Conservation (phyloP, 2,797 vertebrate species). For the Calcarius lapponicus region DNA sequence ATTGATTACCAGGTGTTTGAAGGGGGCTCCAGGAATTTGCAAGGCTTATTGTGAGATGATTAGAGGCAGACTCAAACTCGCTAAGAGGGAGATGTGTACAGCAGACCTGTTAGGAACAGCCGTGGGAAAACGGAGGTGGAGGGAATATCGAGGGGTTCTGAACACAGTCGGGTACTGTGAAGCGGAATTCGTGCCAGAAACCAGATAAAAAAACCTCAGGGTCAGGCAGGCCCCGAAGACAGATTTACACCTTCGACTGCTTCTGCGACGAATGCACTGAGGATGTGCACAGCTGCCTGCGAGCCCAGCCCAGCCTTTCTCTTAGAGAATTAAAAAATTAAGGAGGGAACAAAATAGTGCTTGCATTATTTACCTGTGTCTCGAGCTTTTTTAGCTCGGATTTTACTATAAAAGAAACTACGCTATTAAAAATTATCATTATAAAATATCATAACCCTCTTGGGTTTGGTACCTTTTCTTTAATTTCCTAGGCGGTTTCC, state of each 20-base stretch:
- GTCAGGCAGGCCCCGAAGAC: slow-evolving; percentile 74
- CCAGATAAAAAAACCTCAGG: rapidly evolving
- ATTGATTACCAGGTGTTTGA: not conserved
- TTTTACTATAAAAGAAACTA: not conserved
- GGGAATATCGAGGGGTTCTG: not conserved
- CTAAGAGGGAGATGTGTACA: not conserved
- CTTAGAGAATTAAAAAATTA: not conserved
- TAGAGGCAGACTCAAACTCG: not conserved
- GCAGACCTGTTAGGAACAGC: not conserved
- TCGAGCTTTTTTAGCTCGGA: not conserved
- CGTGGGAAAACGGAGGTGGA: not conserved
- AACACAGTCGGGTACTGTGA: no score
- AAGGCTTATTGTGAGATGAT: not conserved
- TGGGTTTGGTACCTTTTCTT: not conserved
- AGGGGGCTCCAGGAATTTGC: not conserved
- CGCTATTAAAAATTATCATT: rapidly evolving
- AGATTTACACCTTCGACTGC: slow-evolving; percentile 67
- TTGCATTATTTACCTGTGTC: not conserved
- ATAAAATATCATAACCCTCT: rapidly evolving
- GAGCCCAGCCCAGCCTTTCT: not conserved
- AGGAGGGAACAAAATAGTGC: not conserved
- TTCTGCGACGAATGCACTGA: rapidly evolving
- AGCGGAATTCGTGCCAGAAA: rapidly evolving
- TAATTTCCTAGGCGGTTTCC: rapidly evolving
- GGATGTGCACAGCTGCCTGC: not conserved